Base-by-base conservation (phyloP, 2,888 invertebrate species). In the Hirtodrosophila histrioides region DNA sequence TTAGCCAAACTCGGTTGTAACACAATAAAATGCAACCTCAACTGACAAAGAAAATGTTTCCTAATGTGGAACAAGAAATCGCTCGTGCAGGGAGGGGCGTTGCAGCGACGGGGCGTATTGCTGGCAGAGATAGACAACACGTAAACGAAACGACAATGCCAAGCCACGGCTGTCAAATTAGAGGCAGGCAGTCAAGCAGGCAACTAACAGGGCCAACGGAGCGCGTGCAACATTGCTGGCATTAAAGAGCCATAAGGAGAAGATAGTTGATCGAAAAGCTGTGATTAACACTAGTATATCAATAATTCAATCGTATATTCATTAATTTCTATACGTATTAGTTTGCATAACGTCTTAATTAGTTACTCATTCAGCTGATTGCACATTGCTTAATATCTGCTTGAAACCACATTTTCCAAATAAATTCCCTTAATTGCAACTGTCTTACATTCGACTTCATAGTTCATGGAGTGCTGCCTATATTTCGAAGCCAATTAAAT, bases 31-130 rank as follows among this genome's bases (percentile, higher is more conserved):
- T 83, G 79, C 82, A 83, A 83, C 82, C 87, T 85, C 82, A 85
- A 87, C 82, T 83, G 82, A 87, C 87, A 83, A 87, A 85, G 87
- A 83, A 85, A 85, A 78, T 85, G 85, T 87, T 81, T 81, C 61
- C 82, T 63, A 78, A 82, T 85, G 78, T 81, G 85, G 48, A 62
- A 63, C 79, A 66, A 67, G 77, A 60, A 83, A 50, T 58, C 66
- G 70, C 49, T 73, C 69, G 76, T 69, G 69, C 81, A 39, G 39
- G 40, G 48, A 35, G 63, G 43, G 46, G 58, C 58, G 64, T 40
- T 58, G 56, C 53, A 51, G 39, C 61, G 41, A 50, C 55, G 61
- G 68, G 83, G 69, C 87, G 82, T 84, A 71, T 64, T 69, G 57
- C 69, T 84, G 81, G 62, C 81, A 68, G 56, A 69, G 73, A 88